phyloP scores from a whole-genome alignment of 2,113 vertebrate genomes.

The Hepsetus odoe region DNA sequence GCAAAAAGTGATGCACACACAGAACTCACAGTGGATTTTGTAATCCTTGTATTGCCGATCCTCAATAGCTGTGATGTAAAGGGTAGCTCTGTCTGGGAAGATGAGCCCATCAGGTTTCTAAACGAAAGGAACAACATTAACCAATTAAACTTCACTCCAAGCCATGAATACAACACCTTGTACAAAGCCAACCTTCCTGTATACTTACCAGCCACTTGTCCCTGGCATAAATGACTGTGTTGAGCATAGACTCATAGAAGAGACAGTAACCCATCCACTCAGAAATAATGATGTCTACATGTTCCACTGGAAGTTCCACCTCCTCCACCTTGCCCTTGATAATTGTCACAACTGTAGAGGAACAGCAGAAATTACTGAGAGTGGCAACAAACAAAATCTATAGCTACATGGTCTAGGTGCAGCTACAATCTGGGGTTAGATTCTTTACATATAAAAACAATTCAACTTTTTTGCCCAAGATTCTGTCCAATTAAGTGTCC shows the following conservation, averaged over 20 bases:
- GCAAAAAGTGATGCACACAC: not conserved
- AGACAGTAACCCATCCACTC: constrained; percentile 97
- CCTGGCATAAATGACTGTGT: constrained; percentile 89
- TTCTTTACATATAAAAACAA: too few relatives aligned
- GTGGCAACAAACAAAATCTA: too few relatives aligned
- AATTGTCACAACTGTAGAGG: constrained; percentile 84
- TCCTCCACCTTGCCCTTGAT: constrained; percentile 96
- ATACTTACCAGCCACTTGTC: constrained; percentile 90
- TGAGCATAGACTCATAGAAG: constrained; percentile 94
- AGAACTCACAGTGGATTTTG: constrained; percentile 90
- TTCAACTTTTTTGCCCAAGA: too few relatives aligned
- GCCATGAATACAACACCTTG: not conserved
- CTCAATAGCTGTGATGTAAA: constrained; percentile 91
- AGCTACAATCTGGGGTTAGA: too few relatives aligned
- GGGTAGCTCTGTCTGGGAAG: constrained; percentile 88
- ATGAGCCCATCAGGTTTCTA: constrained; percentile 90
- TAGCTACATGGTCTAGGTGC: too few relatives aligned
- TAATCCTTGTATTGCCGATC: constrained; percentile 94
- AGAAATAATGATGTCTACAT: constrained; percentile 92
- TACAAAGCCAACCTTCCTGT: too few relatives aligned
- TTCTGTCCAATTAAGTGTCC: too few relatives aligned
- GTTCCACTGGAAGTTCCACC: constrained; percentile 87
- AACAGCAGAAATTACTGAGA: not conserved
- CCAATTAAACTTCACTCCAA: not conserved
- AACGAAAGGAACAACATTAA: not conserved